A percentile compares a stretch with the other conserved stretches of the same genome.
Evolutionary conservation across 1,140 invertebrate species (phyloP).

Genomic region (Ceratina calcarata): DNA sequence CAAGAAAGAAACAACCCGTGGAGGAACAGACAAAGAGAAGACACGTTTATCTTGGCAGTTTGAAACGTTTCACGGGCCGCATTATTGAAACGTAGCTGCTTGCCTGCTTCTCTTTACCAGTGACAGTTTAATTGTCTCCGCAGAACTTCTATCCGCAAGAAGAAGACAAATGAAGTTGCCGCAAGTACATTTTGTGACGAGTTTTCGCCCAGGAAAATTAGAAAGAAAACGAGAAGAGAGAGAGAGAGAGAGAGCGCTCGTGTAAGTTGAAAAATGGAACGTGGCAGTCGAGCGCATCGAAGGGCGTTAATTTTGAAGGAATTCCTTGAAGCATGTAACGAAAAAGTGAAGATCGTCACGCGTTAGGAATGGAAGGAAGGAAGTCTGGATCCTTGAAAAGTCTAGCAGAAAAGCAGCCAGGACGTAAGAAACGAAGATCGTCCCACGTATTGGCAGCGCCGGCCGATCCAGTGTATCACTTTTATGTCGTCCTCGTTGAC

Average conservation of each 20-base stretch:
- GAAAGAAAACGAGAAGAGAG: too few relatives aligned
- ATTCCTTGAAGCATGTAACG: not conserved
- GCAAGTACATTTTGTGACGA: not conserved
- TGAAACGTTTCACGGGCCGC: not conserved
- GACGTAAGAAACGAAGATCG: not conserved
- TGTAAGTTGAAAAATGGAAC: too few relatives aligned
- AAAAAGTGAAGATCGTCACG: not conserved
- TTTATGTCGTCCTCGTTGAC: slow-evolving; percentile 42
- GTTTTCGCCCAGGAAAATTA: not conserved
- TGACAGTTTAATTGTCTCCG: slow-evolving; percentile 34
- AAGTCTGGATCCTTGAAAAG: not conserved
- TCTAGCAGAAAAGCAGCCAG: not conserved
- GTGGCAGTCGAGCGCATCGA: not conserved
- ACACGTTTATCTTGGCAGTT: slow-evolving; percentile 17
- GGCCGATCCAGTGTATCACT: slow-evolving; percentile 40
- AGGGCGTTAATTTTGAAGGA: not conserved
- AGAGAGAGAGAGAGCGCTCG: not conserved
- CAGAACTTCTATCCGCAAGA: not conserved
- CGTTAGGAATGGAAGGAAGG: not conserved
- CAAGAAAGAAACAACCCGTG: not conserved
- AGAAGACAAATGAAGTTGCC: slow-evolving; percentile 17
- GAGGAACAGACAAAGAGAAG: not conserved
- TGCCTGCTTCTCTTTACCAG: not conserved
- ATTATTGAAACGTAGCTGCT: slow-evolving; percentile 29
- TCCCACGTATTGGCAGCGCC: slow-evolving; percentile 31